Evolutionary conservation across 2,113 vertebrate genomes (phyloP).

Genomic region (Oncorhynchus gorbuscha): DNA sequence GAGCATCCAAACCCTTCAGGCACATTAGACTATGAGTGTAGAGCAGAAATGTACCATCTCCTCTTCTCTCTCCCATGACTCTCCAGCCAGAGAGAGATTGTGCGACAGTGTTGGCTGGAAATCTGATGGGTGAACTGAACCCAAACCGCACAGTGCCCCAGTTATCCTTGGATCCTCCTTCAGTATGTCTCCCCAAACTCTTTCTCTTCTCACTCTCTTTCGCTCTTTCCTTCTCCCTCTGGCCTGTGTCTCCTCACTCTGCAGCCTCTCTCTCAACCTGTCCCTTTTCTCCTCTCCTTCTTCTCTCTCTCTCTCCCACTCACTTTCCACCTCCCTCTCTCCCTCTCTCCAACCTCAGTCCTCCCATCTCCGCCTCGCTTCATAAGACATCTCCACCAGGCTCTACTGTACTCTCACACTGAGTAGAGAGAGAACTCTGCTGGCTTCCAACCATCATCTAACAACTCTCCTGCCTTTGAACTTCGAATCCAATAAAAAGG

Average conservation of each 20-base stretch:
- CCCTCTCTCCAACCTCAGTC: neutral
- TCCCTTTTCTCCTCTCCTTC: constrained; percentile 22
- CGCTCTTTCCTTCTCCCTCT: too few species aligned
- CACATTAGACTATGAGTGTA: neutral
- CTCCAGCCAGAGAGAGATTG: constrained; percentile 40
- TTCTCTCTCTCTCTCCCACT: constrained; percentile 37
- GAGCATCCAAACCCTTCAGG: too few species aligned
- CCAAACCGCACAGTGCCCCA: constrained; percentile 46
- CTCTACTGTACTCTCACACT: constrained; percentile 50
- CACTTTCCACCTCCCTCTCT: constrained; percentile 8
- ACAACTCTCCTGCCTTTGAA: constrained; percentile 50
- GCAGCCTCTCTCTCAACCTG: too few species aligned
- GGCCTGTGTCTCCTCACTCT: too few species aligned
- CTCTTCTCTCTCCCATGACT: constrained; percentile 26
- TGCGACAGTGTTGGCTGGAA: constrained; percentile 25
- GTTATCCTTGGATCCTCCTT: constrained; percentile 42
- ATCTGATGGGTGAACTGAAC: too few species aligned
- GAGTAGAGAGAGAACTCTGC: constrained; percentile 57
- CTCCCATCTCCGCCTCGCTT: constrained; percentile 38
- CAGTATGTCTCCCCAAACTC: constrained; percentile 40
- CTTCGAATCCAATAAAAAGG: constrained; percentile 47
- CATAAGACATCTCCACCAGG: constrained; percentile 64
- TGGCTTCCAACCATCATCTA: constrained; percentile 52
- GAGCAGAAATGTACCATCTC: neutral
- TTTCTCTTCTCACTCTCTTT: too few species aligned